Base-by-base conservation (phyloP, 1,140 invertebrate species). In the Ceratina calcarata region DNA sequence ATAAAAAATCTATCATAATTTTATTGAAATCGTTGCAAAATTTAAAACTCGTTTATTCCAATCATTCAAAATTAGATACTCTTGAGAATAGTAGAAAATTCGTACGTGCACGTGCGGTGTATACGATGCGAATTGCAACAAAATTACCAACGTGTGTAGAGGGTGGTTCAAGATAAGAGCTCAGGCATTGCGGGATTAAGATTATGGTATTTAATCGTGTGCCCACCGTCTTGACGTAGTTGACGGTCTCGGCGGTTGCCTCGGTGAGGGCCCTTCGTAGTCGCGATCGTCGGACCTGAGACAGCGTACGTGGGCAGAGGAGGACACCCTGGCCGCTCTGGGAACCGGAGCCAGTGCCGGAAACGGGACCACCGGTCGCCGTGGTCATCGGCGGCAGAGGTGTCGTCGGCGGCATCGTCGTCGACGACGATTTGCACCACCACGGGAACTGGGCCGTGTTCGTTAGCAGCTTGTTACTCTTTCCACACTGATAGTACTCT, bases 251-350 rank as follows among this genome's bases (percentile, higher is more conserved):
- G 93, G 96, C 95, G 88, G 96, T 97, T 89, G 96, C 96, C 93
- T 97, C 96, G 91, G 97, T 97, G 93, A 97, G 96, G 88, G 97
- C 96, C 90, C 97, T 95, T 91, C 96, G 95, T 91, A 97, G 95
- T 90, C 96, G 95, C 89, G 96, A 95, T 87, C 96, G 95, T 89
- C 97, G 95, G 89, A 95, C 95, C 94, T 97, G 96, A 93, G 96
- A 95, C 95, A 97, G 95, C 89, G 96, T 97, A 94, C 96, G 96
- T 91, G 96, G 96, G 94, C 96, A 97, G 94, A 97, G 96, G 92
- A 97, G 95, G 93, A 97, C 95, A 87, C 96, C 96, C 95, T 97
- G 95, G 85, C 92, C 90, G 79, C 92, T 74, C 81, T 85, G 83
- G 18, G 69, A n/a, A 20, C 76, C 83, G 73, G 83, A 77, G 58